phyloP scores from a whole-genome alignment of 1,140 invertebrate genomes.

The Adoxophyes honmai region DNA sequence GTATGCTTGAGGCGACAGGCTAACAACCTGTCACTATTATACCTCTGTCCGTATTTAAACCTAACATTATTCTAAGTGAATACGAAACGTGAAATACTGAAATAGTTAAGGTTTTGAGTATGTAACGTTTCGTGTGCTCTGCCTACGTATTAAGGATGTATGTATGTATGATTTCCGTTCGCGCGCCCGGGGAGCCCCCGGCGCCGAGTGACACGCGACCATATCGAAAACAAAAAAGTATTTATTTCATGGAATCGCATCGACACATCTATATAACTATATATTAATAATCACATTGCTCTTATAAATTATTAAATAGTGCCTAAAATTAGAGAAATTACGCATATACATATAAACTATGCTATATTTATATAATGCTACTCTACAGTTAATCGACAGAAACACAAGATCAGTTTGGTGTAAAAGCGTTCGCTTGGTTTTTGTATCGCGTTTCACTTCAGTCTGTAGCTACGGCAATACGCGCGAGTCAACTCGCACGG shows the following conservation, averaged over 20 bases:
- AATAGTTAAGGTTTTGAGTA: no score
- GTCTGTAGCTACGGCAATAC: no score
- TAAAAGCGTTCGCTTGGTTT: constrained; percentile 19
- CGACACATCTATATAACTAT: constrained; percentile 36
- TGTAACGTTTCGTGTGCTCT: no score
- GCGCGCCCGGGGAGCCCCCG: no score
- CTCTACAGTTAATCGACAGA: constrained; percentile 3
- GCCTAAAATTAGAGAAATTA: constrained; percentile 47
- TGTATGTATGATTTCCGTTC: no score
- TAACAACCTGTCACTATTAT: no score
- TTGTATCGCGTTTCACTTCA: constrained; percentile 15
- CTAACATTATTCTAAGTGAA: no score
- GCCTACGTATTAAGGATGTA: no score
- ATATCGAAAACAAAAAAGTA: constrained; percentile 33
- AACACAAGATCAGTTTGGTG: constrained; percentile 20
- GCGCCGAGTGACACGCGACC: background rate
- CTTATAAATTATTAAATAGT: constrained; percentile 41
- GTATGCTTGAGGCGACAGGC: no score
- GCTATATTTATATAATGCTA: constrained; percentile 20
- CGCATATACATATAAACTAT: constrained; percentile 35
- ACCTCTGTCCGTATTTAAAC: no score
- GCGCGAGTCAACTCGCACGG: no score
- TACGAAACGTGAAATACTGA: no score
- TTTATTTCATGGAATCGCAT: constrained; percentile 56
- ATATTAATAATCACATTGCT: constrained; percentile 33